Conservation (phyloP, 2,888 invertebrate genomes). For the Petrophora chlorosata region DNA sequence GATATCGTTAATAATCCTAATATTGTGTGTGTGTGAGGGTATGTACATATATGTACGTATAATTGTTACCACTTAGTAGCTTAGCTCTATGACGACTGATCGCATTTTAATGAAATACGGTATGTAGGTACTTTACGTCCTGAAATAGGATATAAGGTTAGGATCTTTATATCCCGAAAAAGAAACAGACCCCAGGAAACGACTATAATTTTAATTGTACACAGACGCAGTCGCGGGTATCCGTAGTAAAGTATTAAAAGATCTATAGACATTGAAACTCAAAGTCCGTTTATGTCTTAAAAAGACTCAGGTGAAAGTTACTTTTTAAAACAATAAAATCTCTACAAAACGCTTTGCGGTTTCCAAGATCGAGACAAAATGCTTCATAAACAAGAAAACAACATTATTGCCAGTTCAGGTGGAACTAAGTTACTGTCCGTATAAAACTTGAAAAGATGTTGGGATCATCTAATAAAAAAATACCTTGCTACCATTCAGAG, state of each 20-base stretch:
- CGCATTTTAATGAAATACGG: no score
- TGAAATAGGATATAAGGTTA: no score
- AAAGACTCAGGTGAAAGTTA: conserved; percentile 30
- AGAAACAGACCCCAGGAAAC: background rate
- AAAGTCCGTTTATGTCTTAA: conserved; percentile 28
- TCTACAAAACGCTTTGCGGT: conserved; percentile 32
- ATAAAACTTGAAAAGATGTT: conserved; percentile 28
- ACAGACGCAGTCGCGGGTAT: no score
- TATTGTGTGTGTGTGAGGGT: no score
- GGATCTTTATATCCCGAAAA: no score
- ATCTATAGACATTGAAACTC: conserved; percentile 26
- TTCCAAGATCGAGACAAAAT: conserved; percentile 28
- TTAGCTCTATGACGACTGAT: no score
- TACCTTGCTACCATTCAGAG: conserved; percentile 18
- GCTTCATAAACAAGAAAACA: conserved; percentile 30
- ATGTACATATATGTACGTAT: no score
- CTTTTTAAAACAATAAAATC: conserved; percentile 31
- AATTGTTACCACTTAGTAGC: no score
- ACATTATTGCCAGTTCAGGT: conserved; percentile 20
- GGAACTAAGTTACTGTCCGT: conserved; percentile 23
- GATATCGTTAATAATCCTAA: no score
- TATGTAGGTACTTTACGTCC: no score
- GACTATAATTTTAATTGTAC: no score
- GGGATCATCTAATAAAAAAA: conserved; percentile 30
- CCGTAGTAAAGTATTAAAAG: no score